phyloP scores from a whole-genome alignment of 2,797 vertebrate species.

The Megaceryle alcyon region DNA sequence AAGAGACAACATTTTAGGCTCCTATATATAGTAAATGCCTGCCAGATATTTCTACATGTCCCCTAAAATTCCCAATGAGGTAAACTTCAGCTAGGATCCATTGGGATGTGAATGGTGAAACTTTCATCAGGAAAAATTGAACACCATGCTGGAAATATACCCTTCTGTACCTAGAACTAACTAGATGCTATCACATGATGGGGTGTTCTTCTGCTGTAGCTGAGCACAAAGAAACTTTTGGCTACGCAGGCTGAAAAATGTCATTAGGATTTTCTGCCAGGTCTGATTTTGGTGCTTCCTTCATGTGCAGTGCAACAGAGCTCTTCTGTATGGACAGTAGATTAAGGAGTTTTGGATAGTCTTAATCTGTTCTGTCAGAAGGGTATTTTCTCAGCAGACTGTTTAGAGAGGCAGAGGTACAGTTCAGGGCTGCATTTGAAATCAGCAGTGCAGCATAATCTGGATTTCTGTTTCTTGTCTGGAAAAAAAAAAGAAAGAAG shows the following conservation, averaged over 20 bases:
- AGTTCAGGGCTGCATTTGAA: slow-evolving; percentile 52
- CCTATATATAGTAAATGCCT: background rate
- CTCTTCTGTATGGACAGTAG: background rate
- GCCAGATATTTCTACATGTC: background rate
- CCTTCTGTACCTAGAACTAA: background rate
- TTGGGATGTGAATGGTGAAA: background rate
- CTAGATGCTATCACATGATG: accelerated
- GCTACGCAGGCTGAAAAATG: background rate
- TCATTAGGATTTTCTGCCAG: background rate
- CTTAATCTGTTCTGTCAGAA: slow-evolving; percentile 57
- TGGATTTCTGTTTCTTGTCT: slow-evolving; percentile 57
- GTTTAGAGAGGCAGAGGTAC: slow-evolving; percentile 38
- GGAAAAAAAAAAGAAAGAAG: slow-evolving; percentile 52
- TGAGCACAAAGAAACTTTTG: background rate
- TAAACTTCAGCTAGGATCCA: background rate
- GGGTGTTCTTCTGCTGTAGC: background rate
- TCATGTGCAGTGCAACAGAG: background rate
- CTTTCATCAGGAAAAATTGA: background rate
- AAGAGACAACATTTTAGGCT: background rate
- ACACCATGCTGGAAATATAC: background rate
- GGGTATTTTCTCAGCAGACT: background rate
- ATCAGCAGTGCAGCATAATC: background rate
- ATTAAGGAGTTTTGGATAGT: slow-evolving; percentile 47
- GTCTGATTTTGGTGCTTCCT: background rate
- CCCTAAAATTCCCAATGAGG: background rate